phyloP scores from a whole-genome alignment of 2,888 invertebrate genomes.

The Cryptus armator region DNA sequence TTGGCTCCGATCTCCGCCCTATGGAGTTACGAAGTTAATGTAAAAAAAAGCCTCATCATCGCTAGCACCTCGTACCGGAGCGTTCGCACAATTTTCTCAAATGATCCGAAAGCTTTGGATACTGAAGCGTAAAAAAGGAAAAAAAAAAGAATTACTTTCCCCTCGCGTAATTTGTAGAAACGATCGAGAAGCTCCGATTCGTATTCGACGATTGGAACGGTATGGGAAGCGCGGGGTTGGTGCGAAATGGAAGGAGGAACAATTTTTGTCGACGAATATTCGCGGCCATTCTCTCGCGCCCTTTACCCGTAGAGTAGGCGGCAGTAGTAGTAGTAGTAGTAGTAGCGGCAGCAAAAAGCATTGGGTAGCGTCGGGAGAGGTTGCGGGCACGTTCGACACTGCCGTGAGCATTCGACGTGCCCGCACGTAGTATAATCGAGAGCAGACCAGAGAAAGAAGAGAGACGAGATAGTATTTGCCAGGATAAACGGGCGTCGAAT shows the following conservation, averaged over 20 bases:
- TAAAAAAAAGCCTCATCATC: slow-evolving; percentile 45
- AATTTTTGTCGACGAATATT: slow-evolving; percentile 64
- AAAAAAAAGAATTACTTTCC: slow-evolving; percentile 46
- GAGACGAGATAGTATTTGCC: slow-evolving; percentile 58
- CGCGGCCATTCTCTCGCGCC: slow-evolving; percentile 57
- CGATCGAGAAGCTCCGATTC: slow-evolving; percentile 66
- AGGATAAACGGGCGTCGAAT: slow-evolving; percentile 67
- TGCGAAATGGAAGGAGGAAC: slow-evolving; percentile 22
- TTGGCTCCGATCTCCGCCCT: too few species aligned
- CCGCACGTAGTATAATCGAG: slow-evolving; percentile 68
- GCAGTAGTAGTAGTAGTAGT: neutral
- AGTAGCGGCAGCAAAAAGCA: slow-evolving; percentile 13
- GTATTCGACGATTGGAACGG: slow-evolving; percentile 34
- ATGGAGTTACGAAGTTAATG: neutral
- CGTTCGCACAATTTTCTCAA: slow-evolving; percentile 58
- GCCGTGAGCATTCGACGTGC: slow-evolving; percentile 62
- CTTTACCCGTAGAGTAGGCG: slow-evolving; percentile 32
- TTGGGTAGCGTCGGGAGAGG: slow-evolving; percentile 21
- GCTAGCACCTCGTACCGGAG: slow-evolving; percentile 14
- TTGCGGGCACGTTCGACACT: slow-evolving; percentile 65
- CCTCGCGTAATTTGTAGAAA: slow-evolving; percentile 65
- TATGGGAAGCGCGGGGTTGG: neutral
- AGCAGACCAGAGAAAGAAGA: slow-evolving; percentile 28
- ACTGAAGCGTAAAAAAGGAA: slow-evolving; percentile 1
- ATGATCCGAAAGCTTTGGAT: slow-evolving; percentile 42